Evolutionary conservation across 1,140 invertebrate species (phyloP).

Genomic region (Brachionus rotundiformis): DNA sequence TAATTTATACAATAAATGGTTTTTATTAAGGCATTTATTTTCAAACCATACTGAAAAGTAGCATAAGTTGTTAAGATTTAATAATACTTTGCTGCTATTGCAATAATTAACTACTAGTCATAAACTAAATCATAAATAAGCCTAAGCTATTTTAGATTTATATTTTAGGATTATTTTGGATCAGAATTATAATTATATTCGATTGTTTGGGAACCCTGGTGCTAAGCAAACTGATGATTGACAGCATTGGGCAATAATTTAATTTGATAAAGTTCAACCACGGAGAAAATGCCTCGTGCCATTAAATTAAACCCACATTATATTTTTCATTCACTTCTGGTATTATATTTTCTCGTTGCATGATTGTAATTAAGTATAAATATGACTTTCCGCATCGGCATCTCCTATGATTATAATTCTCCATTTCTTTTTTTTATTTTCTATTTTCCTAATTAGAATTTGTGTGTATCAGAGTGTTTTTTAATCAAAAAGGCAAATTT

Average conservation of each 20-base stretch:
- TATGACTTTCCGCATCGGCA: not conserved
- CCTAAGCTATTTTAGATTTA: not conserved
- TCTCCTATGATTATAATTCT: not conserved
- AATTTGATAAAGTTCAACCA: not conserved
- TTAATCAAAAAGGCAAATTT: not conserved
- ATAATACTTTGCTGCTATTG: not conserved
- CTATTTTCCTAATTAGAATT: not conserved
- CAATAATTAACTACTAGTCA: not conserved
- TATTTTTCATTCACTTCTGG: not conserved
- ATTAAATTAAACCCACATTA: not conserved
- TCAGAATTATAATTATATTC: not conserved
- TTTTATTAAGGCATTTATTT: slow-evolving; percentile 22
- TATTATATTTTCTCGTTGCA: not conserved
- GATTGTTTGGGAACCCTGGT: not conserved
- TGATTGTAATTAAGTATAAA: not conserved
- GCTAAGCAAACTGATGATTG: not conserved
- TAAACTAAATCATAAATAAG: not conserved
- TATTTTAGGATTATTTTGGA: not conserved
- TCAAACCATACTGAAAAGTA: not conserved
- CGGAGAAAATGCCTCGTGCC: not conserved
- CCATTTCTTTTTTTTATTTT: not conserved
- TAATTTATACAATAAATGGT: not conserved
- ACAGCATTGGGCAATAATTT: not conserved
- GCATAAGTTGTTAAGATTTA: slow-evolving; percentile 7
- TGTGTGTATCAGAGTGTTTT: too few relatives aligned